Evolutionary conservation across 2,888 invertebrate species (phyloP).

Genomic region (Eudemis profundana): DNA sequence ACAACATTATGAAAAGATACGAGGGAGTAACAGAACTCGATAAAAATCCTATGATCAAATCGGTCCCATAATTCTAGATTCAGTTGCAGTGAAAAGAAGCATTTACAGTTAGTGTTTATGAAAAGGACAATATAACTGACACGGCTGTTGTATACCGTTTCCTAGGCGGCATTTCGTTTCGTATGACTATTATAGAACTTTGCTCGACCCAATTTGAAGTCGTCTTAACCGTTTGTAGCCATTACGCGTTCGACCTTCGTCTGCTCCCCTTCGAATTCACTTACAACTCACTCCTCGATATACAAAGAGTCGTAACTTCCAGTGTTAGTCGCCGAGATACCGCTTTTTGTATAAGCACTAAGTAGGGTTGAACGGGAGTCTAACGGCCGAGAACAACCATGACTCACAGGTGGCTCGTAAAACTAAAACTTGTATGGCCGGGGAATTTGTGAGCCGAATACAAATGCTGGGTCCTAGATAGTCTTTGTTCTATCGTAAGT

Average conservation of each 20-base stretch:
- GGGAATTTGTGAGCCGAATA: conserved; percentile 33
- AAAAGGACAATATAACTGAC: too few relatives aligned
- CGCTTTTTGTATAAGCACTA: not conserved
- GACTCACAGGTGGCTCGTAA: conserved; percentile 39
- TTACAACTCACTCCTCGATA: conserved; percentile 13
- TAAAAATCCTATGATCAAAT: too few relatives aligned
- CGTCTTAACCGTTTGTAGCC: not conserved
- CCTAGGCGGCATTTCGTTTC: not conserved
- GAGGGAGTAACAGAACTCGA: too few relatives aligned
- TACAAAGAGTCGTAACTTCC: conserved; percentile 4
- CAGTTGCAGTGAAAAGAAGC: too few relatives aligned
- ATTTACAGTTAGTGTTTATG: too few relatives aligned
- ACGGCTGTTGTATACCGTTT: too few relatives aligned
- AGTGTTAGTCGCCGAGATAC: not conserved
- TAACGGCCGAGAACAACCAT: conserved; percentile 7
- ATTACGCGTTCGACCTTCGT: conserved; percentile 24
- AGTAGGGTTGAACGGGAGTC: conserved; percentile 10
- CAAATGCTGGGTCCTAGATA: conserved; percentile 2
- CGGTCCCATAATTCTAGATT: too few relatives aligned
- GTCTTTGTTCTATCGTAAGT: conserved; percentile 28
- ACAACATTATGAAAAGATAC: too few relatives aligned
- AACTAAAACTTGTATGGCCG: conserved; percentile 20
- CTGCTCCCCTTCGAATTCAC: conserved; percentile 38
- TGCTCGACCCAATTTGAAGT: conserved; percentile 4
- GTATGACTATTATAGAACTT: not conserved